Percentiles rank a stretch among this genome's conserved stretches.
Evolutionary conservation across 2,113 vertebrate genomes (phyloP).

Genomic region (Labeo rohita): DNA sequence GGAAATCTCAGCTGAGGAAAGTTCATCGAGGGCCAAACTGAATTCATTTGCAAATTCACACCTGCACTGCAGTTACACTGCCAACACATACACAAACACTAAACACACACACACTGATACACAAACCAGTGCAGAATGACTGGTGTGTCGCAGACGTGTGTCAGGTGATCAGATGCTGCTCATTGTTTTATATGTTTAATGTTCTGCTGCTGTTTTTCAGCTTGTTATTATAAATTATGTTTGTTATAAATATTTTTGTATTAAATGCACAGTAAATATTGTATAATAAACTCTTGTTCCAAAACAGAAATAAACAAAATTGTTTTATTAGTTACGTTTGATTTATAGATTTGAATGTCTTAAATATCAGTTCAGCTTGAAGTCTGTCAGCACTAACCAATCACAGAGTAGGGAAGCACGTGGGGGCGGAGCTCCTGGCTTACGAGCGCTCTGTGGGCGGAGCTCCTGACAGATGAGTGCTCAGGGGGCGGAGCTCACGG

Average conservation of each 20-base stretch:
- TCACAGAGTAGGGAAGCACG: neutral
- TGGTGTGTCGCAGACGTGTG: too few relatives aligned
- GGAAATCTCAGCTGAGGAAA: constrained; percentile 46
- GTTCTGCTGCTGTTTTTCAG: neutral
- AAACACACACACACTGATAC: neutral
- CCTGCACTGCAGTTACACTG: constrained; percentile 49
- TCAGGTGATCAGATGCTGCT: neutral
- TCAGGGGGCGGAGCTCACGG: neutral
- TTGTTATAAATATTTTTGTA: neutral
- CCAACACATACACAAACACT: constrained; percentile 3
- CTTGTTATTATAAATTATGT: neutral
- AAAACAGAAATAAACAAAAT: neutral
- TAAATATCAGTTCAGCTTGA: neutral
- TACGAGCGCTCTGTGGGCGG: neutral
- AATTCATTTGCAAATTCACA: constrained; percentile 54
- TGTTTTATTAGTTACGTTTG: neutral
- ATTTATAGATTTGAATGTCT: neutral
- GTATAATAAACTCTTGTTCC: neutral
- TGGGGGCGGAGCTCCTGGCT: neutral
- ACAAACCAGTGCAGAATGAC: neutral
- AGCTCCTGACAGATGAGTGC: neutral
- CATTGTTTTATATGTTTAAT: neutral
- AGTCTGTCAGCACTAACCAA: neutral
- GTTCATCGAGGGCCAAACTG: constrained; percentile 48
- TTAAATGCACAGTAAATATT: neutral